Base-by-base conservation (phyloP, 2,888 invertebrate species). In the Gortyna flavago region DNA sequence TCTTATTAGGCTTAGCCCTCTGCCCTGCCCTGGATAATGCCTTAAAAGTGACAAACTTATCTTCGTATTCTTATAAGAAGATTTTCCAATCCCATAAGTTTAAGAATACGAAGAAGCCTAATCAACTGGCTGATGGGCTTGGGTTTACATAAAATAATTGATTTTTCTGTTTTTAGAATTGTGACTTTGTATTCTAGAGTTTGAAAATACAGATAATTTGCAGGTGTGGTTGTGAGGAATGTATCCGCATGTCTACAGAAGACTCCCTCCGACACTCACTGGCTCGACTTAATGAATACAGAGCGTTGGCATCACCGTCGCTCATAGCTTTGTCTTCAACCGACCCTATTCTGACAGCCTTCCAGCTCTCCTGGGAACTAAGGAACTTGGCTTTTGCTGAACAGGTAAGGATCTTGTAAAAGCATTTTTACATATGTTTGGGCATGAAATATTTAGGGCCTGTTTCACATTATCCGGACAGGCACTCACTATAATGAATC, bases 311-410 rank as follows among this genome's bases (percentile, higher is more conserved):
- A 0, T 99, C 99, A 91, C 99, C 99, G 0, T 99, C 99, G 0
- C 97, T 99, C 71, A 99, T 99, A 86, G 99, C 99, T 0, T 96
- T 99, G 57, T 99, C 99, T 54, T 99, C 99, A 16, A 98, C 97
- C 78, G 99, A 99, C 95, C 99, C 99, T 1, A 97, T 99, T 75
- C 97, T 99, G 86, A 99, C 99, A 0, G 99, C 99, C 29, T 99
- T 99, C 93, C 98, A 99, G 93, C 96, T 99, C 68, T 99, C 99
- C 76, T 99, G 99, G 99, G 99, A 99, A 91, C 96, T 99, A 44
- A 97, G 99, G 85, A 98, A 98, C 90, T 97, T 99, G 86, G 98
- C 99, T 7, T 98, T 98, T 90, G 98, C 99, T 73, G 99, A 96
- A 91, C 95, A 95, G 93, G 96, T 95, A 16, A 79, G 75, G 68